These are phyloP conservation scores for Tachuris rubrigastra DNA, from an alignment of 2,113 vertebrate genomes.

Conservation along the genomic window DNA sequence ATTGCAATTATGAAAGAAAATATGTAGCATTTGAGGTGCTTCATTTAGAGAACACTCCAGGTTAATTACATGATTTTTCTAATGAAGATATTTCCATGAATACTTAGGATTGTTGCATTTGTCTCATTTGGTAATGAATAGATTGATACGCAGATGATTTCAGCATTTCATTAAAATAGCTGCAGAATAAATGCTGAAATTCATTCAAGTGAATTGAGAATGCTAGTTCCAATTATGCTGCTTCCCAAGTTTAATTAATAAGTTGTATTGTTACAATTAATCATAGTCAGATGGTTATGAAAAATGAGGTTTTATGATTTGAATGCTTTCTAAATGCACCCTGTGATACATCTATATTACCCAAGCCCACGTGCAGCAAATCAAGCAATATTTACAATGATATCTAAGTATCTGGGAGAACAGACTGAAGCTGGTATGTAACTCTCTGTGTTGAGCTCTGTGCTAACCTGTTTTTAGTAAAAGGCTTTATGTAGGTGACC, in stretches of 20 bases:
- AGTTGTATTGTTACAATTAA: slow-evolving; percentile 53
- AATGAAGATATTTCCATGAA: slow-evolving; percentile 66
- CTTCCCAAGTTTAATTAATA: slow-evolving; percentile 66
- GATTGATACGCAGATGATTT: slow-evolving; percentile 41
- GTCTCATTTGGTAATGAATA: slow-evolving; percentile 53
- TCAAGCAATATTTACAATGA: not conserved
- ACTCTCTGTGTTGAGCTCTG: not conserved
- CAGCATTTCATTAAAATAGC: slow-evolving; percentile 55
- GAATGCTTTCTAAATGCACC: not conserved
- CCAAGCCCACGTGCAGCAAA: not conserved
- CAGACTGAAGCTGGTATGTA: not conserved
- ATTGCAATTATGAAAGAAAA: slow-evolving; percentile 41
- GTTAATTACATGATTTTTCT: slow-evolving; percentile 59
- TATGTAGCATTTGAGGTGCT: slow-evolving; percentile 3
- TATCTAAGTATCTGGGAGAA: not conserved
- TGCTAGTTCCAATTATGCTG: slow-evolving; percentile 35
- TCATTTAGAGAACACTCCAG: slow-evolving; percentile 40
- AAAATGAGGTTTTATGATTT: not conserved
- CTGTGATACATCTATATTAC: not conserved
- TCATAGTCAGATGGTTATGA: slow-evolving; percentile 19
- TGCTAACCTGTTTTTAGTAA: not conserved
- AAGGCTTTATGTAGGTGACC: not conserved
- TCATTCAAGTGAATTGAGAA: slow-evolving; percentile 37
- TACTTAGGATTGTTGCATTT: slow-evolving; percentile 44
- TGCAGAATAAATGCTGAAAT: slow-evolving; percentile 49